A percentile compares a stretch with the other conserved stretches of the same genome.
Evolutionary conservation across 2,888 invertebrate species (phyloP).

Genomic region (Megaustenia siamemsis): DNA sequence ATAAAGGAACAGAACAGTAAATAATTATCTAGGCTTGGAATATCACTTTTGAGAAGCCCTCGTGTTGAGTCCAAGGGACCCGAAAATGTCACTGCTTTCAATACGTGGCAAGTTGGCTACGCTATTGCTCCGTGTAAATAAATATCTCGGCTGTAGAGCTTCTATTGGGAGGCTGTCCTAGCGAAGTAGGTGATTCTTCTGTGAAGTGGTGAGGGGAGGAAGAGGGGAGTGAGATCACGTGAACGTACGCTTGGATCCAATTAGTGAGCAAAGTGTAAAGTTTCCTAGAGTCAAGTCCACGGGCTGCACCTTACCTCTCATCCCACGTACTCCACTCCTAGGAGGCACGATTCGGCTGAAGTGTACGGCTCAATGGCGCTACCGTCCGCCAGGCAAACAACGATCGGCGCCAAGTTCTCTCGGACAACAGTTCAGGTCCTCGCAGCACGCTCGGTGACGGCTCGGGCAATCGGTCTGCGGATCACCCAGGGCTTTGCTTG

Average conservation of each 20-base stretch:
- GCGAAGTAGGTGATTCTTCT: no score
- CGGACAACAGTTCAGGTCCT: constrained; percentile 40
- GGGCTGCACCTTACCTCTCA: background rate
- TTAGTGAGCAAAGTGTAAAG: background rate
- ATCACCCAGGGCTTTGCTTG: constrained; percentile 46
- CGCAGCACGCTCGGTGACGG: constrained; percentile 49
- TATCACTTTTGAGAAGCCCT: no score
- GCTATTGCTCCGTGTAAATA: no score
- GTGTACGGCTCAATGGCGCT: constrained; percentile 26
- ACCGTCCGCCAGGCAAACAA: constrained; percentile 50
- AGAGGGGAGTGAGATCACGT: no score
- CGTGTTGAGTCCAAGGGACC: no score
- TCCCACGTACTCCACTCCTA: background rate
- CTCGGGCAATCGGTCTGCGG: constrained; percentile 48
- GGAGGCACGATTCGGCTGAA: constrained; percentile 18
- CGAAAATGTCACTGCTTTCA: no score
- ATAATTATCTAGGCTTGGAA: no score
- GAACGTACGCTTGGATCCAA: background rate
- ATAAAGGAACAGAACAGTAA: no score
- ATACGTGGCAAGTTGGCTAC: no score
- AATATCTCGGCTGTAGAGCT: no score
- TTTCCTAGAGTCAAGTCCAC: background rate
- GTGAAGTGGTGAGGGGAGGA: no score
- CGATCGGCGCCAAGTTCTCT: constrained; percentile 47
- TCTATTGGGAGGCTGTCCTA: no score